A percentile compares a stretch with the other conserved stretches of the same genome.
Conservation (phyloP, 1,140 invertebrate genomes). For the Heliconius hewitsoni region DNA sequence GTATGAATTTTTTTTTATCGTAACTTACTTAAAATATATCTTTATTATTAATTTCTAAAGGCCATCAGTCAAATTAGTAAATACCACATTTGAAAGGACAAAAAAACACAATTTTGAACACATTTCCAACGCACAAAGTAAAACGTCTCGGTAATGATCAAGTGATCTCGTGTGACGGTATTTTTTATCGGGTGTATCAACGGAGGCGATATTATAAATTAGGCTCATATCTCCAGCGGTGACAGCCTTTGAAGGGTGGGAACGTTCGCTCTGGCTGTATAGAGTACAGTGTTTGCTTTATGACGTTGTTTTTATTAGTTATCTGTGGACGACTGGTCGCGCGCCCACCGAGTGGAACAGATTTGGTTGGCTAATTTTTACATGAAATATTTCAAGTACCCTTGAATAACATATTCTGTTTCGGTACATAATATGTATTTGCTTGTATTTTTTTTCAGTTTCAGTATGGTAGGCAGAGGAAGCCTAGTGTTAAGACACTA, state of each 20-base stretch:
- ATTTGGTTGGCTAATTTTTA: neutral
- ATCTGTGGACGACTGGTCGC: conserved; percentile 25
- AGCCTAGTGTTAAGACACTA: too few species aligned
- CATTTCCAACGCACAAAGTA: conserved; percentile 30
- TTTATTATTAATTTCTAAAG: neutral
- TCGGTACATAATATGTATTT: too few species aligned
- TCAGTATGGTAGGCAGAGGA: too few species aligned
- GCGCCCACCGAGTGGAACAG: neutral
- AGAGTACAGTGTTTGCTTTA: conserved; percentile 46
- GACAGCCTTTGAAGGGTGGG: conserved; percentile 55
- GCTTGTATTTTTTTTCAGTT: too few species aligned
- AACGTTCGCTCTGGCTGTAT: conserved; percentile 41
- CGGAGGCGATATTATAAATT: conserved; percentile 52
- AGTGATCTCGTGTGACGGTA: conserved; percentile 40
- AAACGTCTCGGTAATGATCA: conserved; percentile 40
- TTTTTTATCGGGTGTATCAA: conserved; percentile 53
- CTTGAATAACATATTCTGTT: neutral
- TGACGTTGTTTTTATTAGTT: conserved; percentile 48
- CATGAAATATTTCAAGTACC: neutral
- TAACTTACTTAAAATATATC: neutral
- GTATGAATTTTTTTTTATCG: too few species aligned
- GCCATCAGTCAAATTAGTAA: neutral
- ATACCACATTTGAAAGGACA: neutral
- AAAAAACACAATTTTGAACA: conserved; percentile 32
- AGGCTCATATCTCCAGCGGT: conserved; percentile 50